phyloP scores from a whole-genome alignment of 2,113 vertebrate species.

The Embiotoca jacksoni region DNA sequence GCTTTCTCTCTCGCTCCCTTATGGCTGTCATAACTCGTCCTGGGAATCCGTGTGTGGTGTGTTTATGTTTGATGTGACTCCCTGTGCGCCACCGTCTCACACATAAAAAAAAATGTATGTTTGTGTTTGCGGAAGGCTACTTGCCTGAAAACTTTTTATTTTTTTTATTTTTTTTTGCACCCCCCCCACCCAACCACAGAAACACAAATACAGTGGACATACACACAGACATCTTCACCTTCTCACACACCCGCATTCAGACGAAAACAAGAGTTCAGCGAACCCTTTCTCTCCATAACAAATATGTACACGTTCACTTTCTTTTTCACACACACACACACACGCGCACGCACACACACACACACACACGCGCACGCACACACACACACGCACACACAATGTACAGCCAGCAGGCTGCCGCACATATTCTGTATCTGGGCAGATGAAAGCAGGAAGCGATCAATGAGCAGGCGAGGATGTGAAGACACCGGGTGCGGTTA shows the following conservation, averaged over 20 bases:
- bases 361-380: too few relatives aligned
- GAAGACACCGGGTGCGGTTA: neutral
- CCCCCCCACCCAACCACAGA: neutral
- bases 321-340: neutral
- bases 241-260: neutral
- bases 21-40: conserved; percentile 21
- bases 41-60: conserved; percentile 32
- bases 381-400: neutral
- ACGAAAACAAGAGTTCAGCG: too few relatives aligned
- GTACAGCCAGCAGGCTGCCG: neutral
- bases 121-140: neutral
- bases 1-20: conserved; percentile 1
- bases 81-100: neutral
- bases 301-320: neutral
- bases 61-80: conserved; percentile 24
- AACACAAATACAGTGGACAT: neutral
- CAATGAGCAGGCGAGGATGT: neutral
- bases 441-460: neutral
- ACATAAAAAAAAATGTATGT: neutral
- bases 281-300: neutral
- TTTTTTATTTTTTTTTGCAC: conserved; percentile 28
- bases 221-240: neutral
- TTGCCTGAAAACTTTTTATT: neutral
- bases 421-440: neutral
- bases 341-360: neutral